A percentile compares a stretch with the other conserved stretches of the same genome.
phyloP scores from a whole-genome alignment of 2,797 vertebrate genomes.

The Silurus aristotelis region DNA sequence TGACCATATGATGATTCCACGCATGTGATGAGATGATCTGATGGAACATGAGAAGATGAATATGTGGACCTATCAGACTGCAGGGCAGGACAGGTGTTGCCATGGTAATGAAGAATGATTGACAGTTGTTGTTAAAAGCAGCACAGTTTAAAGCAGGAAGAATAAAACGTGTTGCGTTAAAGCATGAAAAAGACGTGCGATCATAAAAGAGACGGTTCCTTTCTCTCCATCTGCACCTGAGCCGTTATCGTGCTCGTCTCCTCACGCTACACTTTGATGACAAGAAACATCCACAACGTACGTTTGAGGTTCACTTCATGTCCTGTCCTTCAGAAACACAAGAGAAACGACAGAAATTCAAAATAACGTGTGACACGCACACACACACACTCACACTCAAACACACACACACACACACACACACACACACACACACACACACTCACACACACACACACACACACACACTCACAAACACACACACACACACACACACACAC shows the following conservation, averaged over 20 bases:
- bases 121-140: slow-evolving; percentile 5
- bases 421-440: too few species aligned
- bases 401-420: not conserved
- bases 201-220: slow-evolving; percentile 42
- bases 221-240: slow-evolving; percentile 26
- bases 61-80: not conserved
- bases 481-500: too few species aligned
- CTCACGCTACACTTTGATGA: slow-evolving; percentile 44
- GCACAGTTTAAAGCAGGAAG: slow-evolving; percentile 17
- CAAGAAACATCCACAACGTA: slow-evolving; percentile 24
- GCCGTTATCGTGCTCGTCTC: slow-evolving; percentile 21
- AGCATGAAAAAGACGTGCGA: slow-evolving; percentile 42
- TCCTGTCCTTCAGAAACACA: not conserved
- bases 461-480: too few species aligned
- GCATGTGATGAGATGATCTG: not conserved
- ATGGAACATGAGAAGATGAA: not conserved
- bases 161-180: slow-evolving; percentile 28
- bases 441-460: too few species aligned
- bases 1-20: not conserved
- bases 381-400: not conserved
- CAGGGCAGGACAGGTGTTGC: not conserved
- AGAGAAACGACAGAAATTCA: not conserved
- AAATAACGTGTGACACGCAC: not conserved
- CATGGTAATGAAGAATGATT: slow-evolving; percentile 16
- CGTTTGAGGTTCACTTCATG: slow-evolving; percentile 37